Evolutionary conservation across 2,113 vertebrate genomes (phyloP), one percentile per base, ranked within the genome.

Genomic region (Oncorhynchus clarkii): DNA sequence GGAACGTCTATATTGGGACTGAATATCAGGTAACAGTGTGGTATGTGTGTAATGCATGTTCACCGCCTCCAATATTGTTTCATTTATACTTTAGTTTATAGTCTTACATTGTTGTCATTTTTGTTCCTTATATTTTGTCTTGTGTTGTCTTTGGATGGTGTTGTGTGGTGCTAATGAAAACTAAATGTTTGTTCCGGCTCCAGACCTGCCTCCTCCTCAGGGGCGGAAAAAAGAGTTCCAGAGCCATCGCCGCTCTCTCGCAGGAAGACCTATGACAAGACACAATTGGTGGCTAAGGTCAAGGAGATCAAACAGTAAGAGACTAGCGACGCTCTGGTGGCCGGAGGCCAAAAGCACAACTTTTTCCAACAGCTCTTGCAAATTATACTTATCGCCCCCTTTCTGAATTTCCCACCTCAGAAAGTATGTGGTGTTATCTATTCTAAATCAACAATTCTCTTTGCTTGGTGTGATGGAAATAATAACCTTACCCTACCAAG

Each of bases 231-330:
- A 88, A 95, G 94, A 90, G 77, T 92, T 1, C 93, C 95, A 49
- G 97, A 98, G 85, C 94, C 96, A 26, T 99, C 98, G 6, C 98
- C 98, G 76, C 90, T 95, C 84, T 85, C 93, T 72, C 95, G 95
- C 90, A 97, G 96, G 91, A 99, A 97, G 95, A 79, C 90, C 29
- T 96, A 95, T 92, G 96, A 99, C 83, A 98, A 95, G 89, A 88
- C 86, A 27, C 89, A 92, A 66, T 86, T 90, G 79, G 85, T 90
- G 73, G 79, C 94, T 88, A 98, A 96, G 90, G 76, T 91, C 86
- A 98, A 97, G 93, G 97, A 98, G 80, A 95, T 94, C 34, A 98
- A 96, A 93, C 94, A 95, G 97, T 99, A 96, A 97, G 97, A 86
- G 87, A 81, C 67, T 76, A 88, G 83, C 69, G 67, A 71, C 71